Conservation (phyloP, 2,797 vertebrate genomes). For the Helostoma temminkii region DNA sequence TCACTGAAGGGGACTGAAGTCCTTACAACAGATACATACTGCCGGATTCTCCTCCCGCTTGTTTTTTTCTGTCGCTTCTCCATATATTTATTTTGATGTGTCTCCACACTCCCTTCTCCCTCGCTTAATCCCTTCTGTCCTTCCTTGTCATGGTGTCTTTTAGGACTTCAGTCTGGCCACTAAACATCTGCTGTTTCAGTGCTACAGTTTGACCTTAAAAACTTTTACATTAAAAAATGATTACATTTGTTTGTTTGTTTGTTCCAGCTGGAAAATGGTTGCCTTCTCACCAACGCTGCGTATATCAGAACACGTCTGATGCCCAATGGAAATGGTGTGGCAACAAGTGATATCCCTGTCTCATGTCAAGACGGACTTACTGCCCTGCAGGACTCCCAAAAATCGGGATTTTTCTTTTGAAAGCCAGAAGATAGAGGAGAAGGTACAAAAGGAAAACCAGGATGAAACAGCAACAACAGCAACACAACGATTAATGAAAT, state of each 20-base stretch:
- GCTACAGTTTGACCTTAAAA: conserved; percentile 1
- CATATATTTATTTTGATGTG: too few species aligned
- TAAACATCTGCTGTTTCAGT: conserved; percentile 3
- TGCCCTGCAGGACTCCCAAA: conserved; percentile 69
- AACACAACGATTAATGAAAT: too few species aligned
- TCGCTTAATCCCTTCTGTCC: neutral
- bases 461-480: too few species aligned
- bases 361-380: conserved; percentile 56
- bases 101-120: neutral
- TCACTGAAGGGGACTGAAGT: too few species aligned
- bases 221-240: too few species aligned
- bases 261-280: conserved; percentile 70
- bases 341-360: conserved; percentile 23
- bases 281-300: conserved; percentile 67
- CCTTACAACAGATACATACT: too few species aligned
- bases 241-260: neutral
- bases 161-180: conserved; percentile 1
- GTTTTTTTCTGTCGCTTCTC: too few species aligned
- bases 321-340: conserved; percentile 52
- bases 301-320: conserved; percentile 71
- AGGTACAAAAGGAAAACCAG: conserved; percentile 24
- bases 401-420: conserved; percentile 79
- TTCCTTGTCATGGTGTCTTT: neutral
- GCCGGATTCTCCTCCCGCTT: too few species aligned
- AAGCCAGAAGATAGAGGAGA: neutral